Evolutionary conservation across 2,797 vertebrate genomes (phyloP).

Genomic region (Okamejei kenojei): DNA sequence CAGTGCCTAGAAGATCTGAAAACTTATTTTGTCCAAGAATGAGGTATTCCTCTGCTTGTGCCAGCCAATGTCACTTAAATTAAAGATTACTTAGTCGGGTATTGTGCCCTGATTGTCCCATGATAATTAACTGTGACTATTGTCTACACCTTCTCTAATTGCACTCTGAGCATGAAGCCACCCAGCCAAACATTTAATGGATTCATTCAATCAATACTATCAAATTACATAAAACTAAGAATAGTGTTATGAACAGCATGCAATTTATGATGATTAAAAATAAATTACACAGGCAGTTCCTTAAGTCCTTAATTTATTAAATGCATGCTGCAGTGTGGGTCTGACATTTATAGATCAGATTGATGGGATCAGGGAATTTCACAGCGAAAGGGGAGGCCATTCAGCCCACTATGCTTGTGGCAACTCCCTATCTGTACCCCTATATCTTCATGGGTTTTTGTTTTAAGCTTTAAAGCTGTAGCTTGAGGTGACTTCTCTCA

Average conservation of each 20-base stretch:
- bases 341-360: not conserved
- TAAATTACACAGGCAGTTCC: not conserved
- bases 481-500: not conserved
- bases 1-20: not conserved
- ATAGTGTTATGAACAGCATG: not conserved
- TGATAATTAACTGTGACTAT: constrained; percentile 7
- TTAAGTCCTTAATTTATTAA: not conserved
- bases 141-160: not conserved
- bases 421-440: not conserved
- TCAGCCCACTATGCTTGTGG: not conserved
- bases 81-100: not conserved
- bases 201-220: constrained; percentile 13
- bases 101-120: not conserved
- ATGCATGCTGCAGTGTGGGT: too few species aligned
- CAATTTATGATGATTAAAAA: not conserved
- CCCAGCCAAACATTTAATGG: not conserved
- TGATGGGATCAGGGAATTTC: not conserved
- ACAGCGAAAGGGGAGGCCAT: not conserved
- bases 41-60: not conserved
- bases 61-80: not conserved
- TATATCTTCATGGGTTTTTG: not conserved
- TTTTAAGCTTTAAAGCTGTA: too few species aligned
- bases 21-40: not conserved
- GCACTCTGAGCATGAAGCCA: not conserved
- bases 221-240: constrained; percentile 9